A percentile compares a stretch with the other conserved stretches of the same genome.
Evolutionary conservation across 2,888 invertebrate genomes (phyloP).

Genomic region (Anthophora plumipes): DNA sequence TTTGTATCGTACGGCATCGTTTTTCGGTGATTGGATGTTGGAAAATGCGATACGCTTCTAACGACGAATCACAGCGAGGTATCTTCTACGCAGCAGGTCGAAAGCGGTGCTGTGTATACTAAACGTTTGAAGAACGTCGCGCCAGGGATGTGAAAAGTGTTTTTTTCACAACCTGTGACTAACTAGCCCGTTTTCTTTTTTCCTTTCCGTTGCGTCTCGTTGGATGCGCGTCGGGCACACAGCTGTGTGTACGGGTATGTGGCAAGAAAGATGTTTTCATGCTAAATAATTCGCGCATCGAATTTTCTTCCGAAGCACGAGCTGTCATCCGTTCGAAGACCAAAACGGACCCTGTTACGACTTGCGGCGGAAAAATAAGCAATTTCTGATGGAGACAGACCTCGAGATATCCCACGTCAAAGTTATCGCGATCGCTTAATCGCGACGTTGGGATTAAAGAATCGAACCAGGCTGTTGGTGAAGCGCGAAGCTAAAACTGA

Average conservation of each 20-base stretch:
- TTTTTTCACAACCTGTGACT: constrained; percentile 60
- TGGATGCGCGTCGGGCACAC: constrained; percentile 51
- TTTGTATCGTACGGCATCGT: constrained; percentile 3
- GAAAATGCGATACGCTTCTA: constrained; percentile 15
- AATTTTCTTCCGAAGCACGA: constrained; percentile 37
- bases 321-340: constrained; percentile 52
- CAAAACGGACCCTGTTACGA: constrained; percentile 42
- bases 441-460: constrained; percentile 53
- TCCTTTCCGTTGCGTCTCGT: constrained; percentile 29
- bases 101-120: constrained; percentile 40
- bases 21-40: constrained; percentile 39
- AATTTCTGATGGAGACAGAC: constrained; percentile 58
- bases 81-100: constrained; percentile 49
- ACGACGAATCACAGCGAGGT: constrained; percentile 38
- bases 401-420: constrained; percentile 47
- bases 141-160: constrained; percentile 54
- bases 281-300: constrained; percentile 37
- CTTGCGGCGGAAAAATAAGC: constrained; percentile 33
- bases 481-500: constrained; percentile 23
- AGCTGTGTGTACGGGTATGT: constrained; percentile 60
- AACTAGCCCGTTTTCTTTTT: constrained; percentile 46
- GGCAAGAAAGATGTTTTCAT: constrained; percentile 52
- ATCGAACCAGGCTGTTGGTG: constrained; percentile 32
- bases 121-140: constrained; percentile 52
- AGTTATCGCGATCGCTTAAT: constrained; percentile 60